Conservation (phyloP, 92 coral and sea anemone genomes). For the Paragorgia papillata region DNA sequence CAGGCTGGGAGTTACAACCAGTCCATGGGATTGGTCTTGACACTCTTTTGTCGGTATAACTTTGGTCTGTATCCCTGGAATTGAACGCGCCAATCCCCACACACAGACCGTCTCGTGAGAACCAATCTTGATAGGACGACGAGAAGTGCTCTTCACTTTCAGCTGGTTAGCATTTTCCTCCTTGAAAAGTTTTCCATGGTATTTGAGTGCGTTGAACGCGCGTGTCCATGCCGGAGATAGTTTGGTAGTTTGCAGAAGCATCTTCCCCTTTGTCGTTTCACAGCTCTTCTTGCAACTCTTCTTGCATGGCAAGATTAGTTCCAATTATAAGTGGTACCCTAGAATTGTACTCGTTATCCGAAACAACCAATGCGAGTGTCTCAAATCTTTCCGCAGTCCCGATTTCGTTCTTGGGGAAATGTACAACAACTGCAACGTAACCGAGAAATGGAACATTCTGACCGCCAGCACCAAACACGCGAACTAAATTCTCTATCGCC, state of each 20-base stretch:
- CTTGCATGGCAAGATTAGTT: constrained; percentile 35
- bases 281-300: constrained; percentile 28
- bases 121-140: constrained; percentile 38
- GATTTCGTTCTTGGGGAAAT: constrained; percentile 34
- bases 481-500: constrained; percentile 26
- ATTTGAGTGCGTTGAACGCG: constrained; percentile 37
- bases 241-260: constrained; percentile 22
- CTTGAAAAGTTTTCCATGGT: neutral
- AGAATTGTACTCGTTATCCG: constrained; percentile 45
- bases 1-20: constrained; percentile 3
- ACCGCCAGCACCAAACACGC: constrained; percentile 55
- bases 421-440: constrained; percentile 18
- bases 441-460: constrained; percentile 55
- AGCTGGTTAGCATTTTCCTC: constrained; percentile 4
- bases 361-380: constrained; percentile 47
- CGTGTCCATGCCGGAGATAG: constrained; percentile 42
- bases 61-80: constrained; percentile 26
- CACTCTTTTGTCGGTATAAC: neutral
- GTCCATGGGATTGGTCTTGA: neutral
- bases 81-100: constrained; percentile 34
- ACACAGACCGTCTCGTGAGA: constrained; percentile 45
- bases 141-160: neutral
- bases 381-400: constrained; percentile 3
- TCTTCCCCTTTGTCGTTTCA: constrained; percentile 3
- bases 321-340: constrained; percentile 52